Conservation (phyloP, 2,113 vertebrate species). For the Numenius arquata region DNA sequence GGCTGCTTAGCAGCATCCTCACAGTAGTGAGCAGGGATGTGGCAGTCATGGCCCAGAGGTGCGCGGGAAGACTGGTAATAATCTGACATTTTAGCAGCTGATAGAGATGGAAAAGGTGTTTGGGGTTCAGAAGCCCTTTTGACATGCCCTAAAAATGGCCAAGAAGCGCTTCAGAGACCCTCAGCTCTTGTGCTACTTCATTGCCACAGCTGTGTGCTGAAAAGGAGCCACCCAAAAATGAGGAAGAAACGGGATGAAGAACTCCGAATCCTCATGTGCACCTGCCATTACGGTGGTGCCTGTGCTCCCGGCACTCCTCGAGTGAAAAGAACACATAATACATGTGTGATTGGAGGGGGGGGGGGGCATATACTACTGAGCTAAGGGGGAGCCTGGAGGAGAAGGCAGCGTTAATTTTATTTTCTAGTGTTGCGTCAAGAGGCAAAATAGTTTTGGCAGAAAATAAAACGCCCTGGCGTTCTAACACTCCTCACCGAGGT, state of each 20-base stretch:
- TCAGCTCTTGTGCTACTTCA: neutral
- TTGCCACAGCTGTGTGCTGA: neutral
- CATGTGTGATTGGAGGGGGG: neutral
- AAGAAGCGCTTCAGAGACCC: neutral
- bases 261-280: neutral
- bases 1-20: neutral
- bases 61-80: neutral
- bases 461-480: too few species aligned
- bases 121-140: neutral
- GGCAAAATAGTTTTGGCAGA: too few species aligned
- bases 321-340: neutral
- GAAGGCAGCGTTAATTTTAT: neutral
- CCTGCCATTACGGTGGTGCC: neutral
- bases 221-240: neutral
- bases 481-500: too few species aligned
- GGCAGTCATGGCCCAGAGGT: neutral
- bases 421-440: too few species aligned
- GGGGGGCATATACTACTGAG: neutral
- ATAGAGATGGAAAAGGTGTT: neutral
- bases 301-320: neutral
- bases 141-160: accelerated
- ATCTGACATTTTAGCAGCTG: neutral
- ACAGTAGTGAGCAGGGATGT: neutral
- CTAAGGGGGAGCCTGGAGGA: neutral
- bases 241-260: neutral